These are phyloP conservation scores for Hemithea aestivaria DNA, from an alignment of 2,888 invertebrate species.

Conservation along the genomic window DNA sequence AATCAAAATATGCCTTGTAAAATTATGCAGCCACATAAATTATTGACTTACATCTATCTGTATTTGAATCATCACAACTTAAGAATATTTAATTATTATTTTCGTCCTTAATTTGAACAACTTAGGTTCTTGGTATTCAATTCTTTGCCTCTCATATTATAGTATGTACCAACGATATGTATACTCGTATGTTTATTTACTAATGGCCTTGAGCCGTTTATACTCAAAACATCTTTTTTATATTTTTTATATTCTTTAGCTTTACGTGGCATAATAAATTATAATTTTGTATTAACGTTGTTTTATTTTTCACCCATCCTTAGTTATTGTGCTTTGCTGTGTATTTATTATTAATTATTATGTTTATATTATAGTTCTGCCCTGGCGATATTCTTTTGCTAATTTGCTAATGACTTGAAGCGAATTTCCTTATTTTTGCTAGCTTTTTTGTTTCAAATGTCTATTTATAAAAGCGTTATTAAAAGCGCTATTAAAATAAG, in stretches of 20 bases:
- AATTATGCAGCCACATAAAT: too few relatives aligned
- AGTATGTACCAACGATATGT: constrained; percentile 5
- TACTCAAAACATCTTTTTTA: constrained; percentile 54
- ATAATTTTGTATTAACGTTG: constrained; percentile 58
- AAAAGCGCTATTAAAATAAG: too few relatives aligned
- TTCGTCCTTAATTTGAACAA: too few relatives aligned
- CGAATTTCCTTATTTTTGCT: too few relatives aligned
- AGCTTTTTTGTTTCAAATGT: too few relatives aligned
- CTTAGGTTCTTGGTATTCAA: constrained; percentile 5
- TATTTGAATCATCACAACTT: too few relatives aligned
- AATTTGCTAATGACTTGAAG: too few relatives aligned
- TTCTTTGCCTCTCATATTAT: constrained; percentile 8
- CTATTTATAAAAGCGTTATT: too few relatives aligned
- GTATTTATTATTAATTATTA: background rate
- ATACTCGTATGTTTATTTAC: constrained; percentile 35
- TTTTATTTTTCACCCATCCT: constrained; percentile 38
- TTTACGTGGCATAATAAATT: constrained; percentile 69
- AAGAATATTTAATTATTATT: too few relatives aligned
- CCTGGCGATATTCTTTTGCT: background rate
- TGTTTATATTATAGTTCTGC: background rate
- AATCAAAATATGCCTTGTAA: too few relatives aligned
- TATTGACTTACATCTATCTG: too few relatives aligned
- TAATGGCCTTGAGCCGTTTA: constrained; percentile 33
- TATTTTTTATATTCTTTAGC: constrained; percentile 65
- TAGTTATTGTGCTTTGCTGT: background rate